These are phyloP conservation scores for Macropodus opercularis DNA, from an alignment of 2,797 vertebrate species.

Conservation along the genomic window DNA sequence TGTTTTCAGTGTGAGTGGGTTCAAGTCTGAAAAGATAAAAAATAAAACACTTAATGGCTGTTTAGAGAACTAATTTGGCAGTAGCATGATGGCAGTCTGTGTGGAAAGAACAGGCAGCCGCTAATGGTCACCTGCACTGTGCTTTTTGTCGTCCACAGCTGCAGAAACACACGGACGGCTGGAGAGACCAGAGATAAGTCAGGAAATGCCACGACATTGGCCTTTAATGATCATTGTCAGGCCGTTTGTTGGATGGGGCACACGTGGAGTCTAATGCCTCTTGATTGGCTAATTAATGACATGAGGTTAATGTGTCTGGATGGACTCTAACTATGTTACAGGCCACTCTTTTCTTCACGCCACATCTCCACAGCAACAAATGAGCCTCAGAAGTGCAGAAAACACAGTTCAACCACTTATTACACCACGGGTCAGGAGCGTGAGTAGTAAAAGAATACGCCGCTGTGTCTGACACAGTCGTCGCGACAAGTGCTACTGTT, in stretches of 20 bases:
- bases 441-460: constrained; percentile 19
- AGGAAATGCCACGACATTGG: constrained; percentile 35
- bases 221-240: constrained; percentile 49
- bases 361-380: constrained; percentile 22
- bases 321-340: constrained; percentile 54
- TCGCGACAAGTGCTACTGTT: constrained; percentile 20
- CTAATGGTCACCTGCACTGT: constrained; percentile 26
- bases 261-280: constrained; percentile 51
- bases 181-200: constrained; percentile 40
- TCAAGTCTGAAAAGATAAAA: not conserved
- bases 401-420: constrained; percentile 32
- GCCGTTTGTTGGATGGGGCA: constrained; percentile 23
- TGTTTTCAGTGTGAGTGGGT: no score
- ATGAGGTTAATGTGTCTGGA: constrained; percentile 65
- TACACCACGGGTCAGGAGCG: constrained; percentile 42
- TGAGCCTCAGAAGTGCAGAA: constrained; percentile 29
- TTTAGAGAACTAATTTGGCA: constrained; percentile 17
- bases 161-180: not conserved
- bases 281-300: constrained; percentile 61
- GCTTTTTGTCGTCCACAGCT: constrained; percentile 4
- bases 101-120: constrained; percentile 22
- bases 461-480: constrained; percentile 29
- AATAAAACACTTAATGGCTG: constrained; percentile 10
- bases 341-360: constrained; percentile 35
- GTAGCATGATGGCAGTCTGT: not conserved